These are phyloP conservation scores for Dunckerocampus dactyliophorus DNA, from an alignment of 2,113 vertebrate species.

Conservation along the genomic window DNA sequence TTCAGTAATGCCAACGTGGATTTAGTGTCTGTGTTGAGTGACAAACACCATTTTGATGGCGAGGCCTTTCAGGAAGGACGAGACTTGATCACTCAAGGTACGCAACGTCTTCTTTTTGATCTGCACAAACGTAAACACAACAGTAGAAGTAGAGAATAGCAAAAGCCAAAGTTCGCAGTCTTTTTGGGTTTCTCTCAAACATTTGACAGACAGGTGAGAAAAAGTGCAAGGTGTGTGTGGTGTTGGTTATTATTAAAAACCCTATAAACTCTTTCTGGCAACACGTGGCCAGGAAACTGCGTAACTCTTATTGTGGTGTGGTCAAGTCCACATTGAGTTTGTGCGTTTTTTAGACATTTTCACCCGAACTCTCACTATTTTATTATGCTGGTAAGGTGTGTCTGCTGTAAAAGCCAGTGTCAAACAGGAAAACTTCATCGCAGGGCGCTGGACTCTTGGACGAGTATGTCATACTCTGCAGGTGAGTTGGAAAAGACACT, in stretches of 20 bases:
- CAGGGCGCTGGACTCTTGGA: conserved; percentile 48
- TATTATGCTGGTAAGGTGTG: conserved; percentile 33
- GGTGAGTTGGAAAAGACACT: conserved; percentile 18
- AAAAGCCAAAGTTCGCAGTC: too few relatives aligned
- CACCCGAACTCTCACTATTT: not conserved
- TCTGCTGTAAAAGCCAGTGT: conserved; percentile 53
- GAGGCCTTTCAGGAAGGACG: conserved; percentile 55
- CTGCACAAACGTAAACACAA: too few relatives aligned
- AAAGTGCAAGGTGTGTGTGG: too few relatives aligned
- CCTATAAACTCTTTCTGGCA: too few relatives aligned
- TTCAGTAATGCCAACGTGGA: conserved; percentile 56
- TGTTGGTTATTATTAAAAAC: too few relatives aligned
- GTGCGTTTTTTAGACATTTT: not conserved
- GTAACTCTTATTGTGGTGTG: not conserved
- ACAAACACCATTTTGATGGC: conserved; percentile 50
- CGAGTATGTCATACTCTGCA: conserved; percentile 60
- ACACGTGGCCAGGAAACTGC: too few relatives aligned
- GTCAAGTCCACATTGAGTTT: not conserved
- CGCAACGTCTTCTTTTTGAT: not conserved
- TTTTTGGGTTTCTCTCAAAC: too few relatives aligned
- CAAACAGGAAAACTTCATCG: conserved; percentile 23
- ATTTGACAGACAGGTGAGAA: too few relatives aligned
- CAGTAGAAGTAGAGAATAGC: too few relatives aligned
- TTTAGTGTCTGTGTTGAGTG: conserved; percentile 15
- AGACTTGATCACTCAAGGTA: conserved; percentile 49